Base-by-base conservation (phyloP, 2,113 vertebrate genomes). In the Balaenoptera acutorostrata region DNA sequence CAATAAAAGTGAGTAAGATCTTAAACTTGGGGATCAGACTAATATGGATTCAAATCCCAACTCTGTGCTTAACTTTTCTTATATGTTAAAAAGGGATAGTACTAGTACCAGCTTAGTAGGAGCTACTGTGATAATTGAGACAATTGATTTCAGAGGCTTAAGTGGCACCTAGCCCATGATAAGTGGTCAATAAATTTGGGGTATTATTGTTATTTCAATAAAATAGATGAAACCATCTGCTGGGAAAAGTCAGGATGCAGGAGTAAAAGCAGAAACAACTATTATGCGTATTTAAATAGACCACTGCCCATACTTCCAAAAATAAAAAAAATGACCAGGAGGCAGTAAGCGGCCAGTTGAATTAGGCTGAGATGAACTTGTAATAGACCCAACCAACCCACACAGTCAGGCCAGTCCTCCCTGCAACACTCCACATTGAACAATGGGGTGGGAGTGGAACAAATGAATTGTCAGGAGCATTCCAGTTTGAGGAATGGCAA, bases 161-260 rank as follows among this genome's bases (percentile, higher is more conserved):
- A 33, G 17, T 33, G 44, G 49, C 49, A 94, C 9, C 52, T 44
- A 49, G 25, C 12, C 55, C 21, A 29, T 5, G 36, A 18, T 39
- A 94, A 78, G 39, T 66, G 49, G 68, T 71, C 41, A 82, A 46
- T 39, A 86, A 86, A 13, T n/a, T 41, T 49, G 18, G 66, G 6
- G 17, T 74, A n/a, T 80, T 78, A 52, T 41, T 69, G 36, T 75
- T 74, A 41, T 55, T 97, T 92, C 29, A 36, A 64, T 66, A 64
- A 93, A 88, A 89, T 61, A 71, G 44, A 69, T 8, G 41, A 72
- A 21, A 14, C 13, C 81, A 90, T 88, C 91, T 80, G 57, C 41
- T 81, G 68, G 85, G 72, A 52, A 88, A 75, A 46, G 52, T n/a
- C 64, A 92, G 25, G 20, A 85, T 44, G 61, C n/a, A 81, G 63